These are phyloP conservation scores for Caenorhabditis sp. DNA, from an alignment of 2,888 invertebrate genomes.

Conservation along the genomic window DNA sequence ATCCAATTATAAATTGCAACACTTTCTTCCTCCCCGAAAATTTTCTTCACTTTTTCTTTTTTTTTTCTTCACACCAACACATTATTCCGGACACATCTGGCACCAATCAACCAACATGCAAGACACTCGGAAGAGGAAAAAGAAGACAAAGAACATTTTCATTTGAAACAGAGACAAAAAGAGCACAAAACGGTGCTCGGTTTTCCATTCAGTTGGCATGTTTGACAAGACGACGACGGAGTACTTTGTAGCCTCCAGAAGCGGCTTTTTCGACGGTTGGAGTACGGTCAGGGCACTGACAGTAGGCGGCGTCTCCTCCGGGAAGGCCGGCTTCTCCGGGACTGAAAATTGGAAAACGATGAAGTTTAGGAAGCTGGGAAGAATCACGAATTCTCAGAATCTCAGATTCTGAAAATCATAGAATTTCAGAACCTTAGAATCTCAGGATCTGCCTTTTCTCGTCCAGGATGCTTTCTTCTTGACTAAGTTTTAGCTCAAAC, in stretches of 20 bases:
- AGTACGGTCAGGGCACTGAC: slow-evolving; percentile 61
- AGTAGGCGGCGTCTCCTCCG: slow-evolving; percentile 61
- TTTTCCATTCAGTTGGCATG: slow-evolving; percentile 47
- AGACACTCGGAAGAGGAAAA: neutral
- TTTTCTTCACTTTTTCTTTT: neutral
- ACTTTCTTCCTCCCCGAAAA: neutral
- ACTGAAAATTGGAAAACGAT: slow-evolving; percentile 55
- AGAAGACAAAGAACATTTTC: slow-evolving; percentile 25
- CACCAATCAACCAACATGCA: slow-evolving; percentile 8
- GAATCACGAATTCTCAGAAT: too few species aligned
- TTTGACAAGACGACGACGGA: slow-evolving; percentile 46
- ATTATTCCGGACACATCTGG: slow-evolving; percentile 32
- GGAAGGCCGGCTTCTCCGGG: slow-evolving; percentile 58
- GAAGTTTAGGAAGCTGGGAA: neutral
- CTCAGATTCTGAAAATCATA: neutral
- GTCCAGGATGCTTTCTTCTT: too few species aligned
- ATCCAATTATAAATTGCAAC: slow-evolving; percentile 3
- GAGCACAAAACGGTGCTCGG: neutral
- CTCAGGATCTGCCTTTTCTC: too few species aligned
- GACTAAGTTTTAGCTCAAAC: too few species aligned
- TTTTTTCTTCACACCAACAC: neutral
- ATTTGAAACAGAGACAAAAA: slow-evolving; percentile 5
- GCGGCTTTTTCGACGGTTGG: slow-evolving; percentile 48
- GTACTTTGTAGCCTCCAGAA: slow-evolving; percentile 56
- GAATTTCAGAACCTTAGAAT: neutral